These are phyloP conservation scores for Babylonia areolata DNA, from an alignment of 1,140 invertebrate genomes.

Conservation along the genomic window DNA sequence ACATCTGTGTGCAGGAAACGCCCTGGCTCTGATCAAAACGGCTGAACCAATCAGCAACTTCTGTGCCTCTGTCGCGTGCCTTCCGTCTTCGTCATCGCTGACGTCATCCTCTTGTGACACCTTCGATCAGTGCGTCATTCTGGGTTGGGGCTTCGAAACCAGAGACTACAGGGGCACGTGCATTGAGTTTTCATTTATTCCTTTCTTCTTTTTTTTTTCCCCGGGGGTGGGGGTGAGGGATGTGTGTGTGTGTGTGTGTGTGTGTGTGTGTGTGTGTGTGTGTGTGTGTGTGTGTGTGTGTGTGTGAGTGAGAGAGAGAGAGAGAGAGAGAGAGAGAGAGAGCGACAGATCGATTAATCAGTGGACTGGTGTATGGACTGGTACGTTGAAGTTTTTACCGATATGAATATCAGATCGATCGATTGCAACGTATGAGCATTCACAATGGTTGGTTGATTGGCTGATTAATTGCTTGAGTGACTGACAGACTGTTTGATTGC, in stretches of 20 bases:
- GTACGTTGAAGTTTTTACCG: too few species aligned
- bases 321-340: too few species aligned
- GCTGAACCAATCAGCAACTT: constrained; percentile 16
- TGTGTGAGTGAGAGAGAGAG: too few species aligned
- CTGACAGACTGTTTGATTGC: too few species aligned
- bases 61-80: constrained; percentile 4
- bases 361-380: too few species aligned
- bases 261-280: neutral
- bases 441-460: too few species aligned
- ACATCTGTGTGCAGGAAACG: constrained; percentile 16
- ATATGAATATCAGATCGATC: neutral
- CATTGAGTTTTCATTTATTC: too few species aligned
- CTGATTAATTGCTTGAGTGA: too few species aligned
- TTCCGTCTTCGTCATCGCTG: constrained; percentile 4
- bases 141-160: constrained; percentile 17
- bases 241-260: constrained; percentile 20
- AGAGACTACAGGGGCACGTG: neutral
- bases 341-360: too few species aligned
- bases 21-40: constrained; percentile 9
- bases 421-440: too few species aligned
- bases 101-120: constrained; percentile 18
- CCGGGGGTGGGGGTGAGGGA: too few species aligned
- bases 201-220: too few species aligned
- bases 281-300: neutral
- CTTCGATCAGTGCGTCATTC: constrained; percentile 29